phyloP scores from a whole-genome alignment of 2,113 vertebrate species.

The Anser brachyrhynchus region DNA sequence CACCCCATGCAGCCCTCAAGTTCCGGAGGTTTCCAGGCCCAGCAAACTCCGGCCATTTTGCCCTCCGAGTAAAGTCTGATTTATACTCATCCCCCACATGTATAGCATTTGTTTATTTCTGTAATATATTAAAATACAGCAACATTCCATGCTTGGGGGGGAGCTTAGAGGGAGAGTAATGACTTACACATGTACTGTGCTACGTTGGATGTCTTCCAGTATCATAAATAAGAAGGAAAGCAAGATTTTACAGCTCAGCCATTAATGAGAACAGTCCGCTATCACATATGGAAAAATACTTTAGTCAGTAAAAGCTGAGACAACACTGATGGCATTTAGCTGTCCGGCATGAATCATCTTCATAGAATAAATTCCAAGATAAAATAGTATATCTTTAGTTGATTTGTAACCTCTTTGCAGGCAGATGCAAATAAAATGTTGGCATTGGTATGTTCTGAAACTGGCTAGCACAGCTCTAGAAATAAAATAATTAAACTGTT shows the following conservation, averaged over 20 bases:
- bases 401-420: conserved; percentile 9
- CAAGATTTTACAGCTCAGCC: conserved; percentile 34
- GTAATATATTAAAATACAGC: conserved; percentile 58
- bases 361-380: conserved; percentile 33
- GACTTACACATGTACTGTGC: conserved; percentile 54
- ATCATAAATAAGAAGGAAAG: conserved; percentile 54
- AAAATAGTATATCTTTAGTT: conserved; percentile 35
- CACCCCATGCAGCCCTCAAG: accelerated
- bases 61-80: conserved; percentile 26
- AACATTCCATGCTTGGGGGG: conserved; percentile 55
- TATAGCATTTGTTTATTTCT: conserved; percentile 62
- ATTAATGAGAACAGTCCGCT: conserved; percentile 55
- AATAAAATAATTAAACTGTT: not conserved
- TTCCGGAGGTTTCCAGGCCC: not conserved
- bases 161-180: conserved; percentile 51
- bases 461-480: not conserved
- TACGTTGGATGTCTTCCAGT: conserved; percentile 49
- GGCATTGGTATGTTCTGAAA: not conserved
- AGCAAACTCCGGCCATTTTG: not conserved
- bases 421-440: not conserved
- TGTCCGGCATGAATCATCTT: conserved; percentile 23
- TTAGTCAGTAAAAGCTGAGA: conserved; percentile 35
- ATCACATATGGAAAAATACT: conserved; percentile 50
- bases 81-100: conserved; percentile 33
- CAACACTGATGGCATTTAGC: conserved; percentile 30